phyloP scores from a whole-genome alignment of 2,113 vertebrate genomes.

The Falco punctatus region DNA sequence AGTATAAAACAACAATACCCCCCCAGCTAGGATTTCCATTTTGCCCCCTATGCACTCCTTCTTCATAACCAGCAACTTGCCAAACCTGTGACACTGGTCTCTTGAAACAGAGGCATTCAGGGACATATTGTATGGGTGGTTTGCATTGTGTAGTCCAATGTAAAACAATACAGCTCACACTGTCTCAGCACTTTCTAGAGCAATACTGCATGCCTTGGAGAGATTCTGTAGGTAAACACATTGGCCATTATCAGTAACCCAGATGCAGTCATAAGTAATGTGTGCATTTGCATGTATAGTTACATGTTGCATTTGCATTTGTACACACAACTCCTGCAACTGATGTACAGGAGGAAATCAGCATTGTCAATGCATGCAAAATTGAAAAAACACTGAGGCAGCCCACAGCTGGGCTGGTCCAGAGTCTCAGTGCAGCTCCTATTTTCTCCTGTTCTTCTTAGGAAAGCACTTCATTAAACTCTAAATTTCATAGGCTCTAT shows the following conservation, averaged over 20 bases:
- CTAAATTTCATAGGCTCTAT: neutral
- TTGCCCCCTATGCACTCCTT: conserved; percentile 53
- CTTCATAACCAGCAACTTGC: conserved; percentile 65
- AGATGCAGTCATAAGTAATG: neutral
- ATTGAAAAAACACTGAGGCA: neutral
- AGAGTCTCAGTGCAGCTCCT: neutral
- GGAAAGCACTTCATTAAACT: neutral
- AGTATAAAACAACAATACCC: conserved; percentile 40
- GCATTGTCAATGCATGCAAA: neutral
- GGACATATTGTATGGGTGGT: neutral
- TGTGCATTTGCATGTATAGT: neutral
- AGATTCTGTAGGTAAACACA: neutral
- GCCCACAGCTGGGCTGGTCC: neutral
- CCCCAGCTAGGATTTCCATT: conserved; percentile 57
- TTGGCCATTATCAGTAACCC: neutral
- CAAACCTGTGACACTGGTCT: conserved; percentile 55
- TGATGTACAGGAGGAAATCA: neutral
- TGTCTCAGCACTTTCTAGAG: neutral
- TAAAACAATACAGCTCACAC: neutral
- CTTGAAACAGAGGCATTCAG: neutral
- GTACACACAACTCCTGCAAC: neutral
- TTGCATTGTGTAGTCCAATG: neutral
- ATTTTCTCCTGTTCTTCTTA: neutral
- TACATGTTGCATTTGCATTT: neutral
- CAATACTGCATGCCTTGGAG: neutral